Conservation (phyloP, 1,140 invertebrate genomes). For the Drosophila persimilis region DNA sequence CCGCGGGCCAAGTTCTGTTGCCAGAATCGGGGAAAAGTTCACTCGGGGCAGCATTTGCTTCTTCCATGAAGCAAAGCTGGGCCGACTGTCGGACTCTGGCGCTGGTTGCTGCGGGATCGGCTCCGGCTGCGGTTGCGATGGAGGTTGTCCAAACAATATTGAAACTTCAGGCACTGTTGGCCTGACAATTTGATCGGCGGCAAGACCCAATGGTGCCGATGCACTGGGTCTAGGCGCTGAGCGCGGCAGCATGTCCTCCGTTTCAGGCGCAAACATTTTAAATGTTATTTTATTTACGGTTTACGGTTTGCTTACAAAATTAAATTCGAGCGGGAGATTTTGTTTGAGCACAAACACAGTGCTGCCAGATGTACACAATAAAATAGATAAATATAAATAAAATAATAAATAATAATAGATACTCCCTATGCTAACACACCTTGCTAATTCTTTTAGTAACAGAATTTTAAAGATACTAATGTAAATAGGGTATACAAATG, state of each 20-base stretch:
- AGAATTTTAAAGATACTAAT: too few relatives aligned
- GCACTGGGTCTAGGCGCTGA: conserved; percentile 68
- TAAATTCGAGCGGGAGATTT: conserved; percentile 61
- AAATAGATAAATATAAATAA: too few relatives aligned
- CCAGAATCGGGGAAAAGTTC: conserved; percentile 61
- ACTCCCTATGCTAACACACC: too few relatives aligned
- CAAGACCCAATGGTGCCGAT: conserved; percentile 44
- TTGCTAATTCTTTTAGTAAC: too few relatives aligned
- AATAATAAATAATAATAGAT: too few relatives aligned
- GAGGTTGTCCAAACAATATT: conserved; percentile 66
- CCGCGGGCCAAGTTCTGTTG: conserved; percentile 58
- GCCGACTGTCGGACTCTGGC: not conserved
- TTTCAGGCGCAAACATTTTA: conserved; percentile 68
- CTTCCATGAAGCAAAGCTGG: conserved; percentile 70
- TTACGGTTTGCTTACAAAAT: conserved; percentile 25
- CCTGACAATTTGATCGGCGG: conserved; percentile 41
- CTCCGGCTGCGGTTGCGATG: conserved; percentile 19
- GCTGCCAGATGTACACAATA: too few relatives aligned
- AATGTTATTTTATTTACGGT: not conserved
- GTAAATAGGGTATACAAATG: too few relatives aligned
- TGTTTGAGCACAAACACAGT: too few relatives aligned
- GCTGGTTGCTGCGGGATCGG: conserved; percentile 19
- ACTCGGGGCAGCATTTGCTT: conserved; percentile 74
- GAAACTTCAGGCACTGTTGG: conserved; percentile 76
- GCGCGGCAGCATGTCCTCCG: conserved; percentile 76